Conservation (phyloP, 2,888 invertebrate species). For the Acleris sparsana region DNA sequence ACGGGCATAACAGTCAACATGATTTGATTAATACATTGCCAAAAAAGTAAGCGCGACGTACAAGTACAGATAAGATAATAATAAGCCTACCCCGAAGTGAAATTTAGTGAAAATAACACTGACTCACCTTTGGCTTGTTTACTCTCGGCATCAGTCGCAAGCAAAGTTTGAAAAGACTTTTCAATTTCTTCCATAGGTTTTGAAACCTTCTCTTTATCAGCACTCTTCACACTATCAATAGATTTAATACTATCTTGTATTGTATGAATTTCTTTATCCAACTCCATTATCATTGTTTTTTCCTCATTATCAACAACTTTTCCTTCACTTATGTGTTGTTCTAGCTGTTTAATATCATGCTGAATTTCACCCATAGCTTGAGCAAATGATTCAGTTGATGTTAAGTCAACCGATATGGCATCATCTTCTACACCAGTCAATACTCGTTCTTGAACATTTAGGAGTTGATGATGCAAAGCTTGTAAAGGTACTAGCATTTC, state of each 20-base stretch:
- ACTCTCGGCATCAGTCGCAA: conserved; percentile 48
- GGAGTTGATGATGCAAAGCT: conserved; percentile 61
- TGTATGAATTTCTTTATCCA: conserved; percentile 64
- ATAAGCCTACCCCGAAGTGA: background rate
- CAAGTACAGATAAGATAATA: too few relatives aligned
- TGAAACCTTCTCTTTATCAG: conserved; percentile 49
- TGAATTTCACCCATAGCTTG: conserved; percentile 66
- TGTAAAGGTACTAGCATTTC: conserved; percentile 66
- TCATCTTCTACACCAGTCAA: conserved; percentile 57
- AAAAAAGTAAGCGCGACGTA: too few relatives aligned
- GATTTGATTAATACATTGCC: too few relatives aligned
- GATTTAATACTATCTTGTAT: conserved; percentile 63
- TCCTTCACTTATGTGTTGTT: conserved; percentile 54
- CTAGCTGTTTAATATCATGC: conserved; percentile 58
- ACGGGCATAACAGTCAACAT: too few relatives aligned
- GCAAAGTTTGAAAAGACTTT: conserved; percentile 53
- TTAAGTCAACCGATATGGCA: conserved; percentile 58
- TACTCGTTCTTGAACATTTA: conserved; percentile 63
- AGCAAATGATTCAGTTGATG: conserved; percentile 64
- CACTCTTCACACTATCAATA: conserved; percentile 53
- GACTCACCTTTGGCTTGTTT: conserved; percentile 59
- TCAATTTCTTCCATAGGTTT: conserved; percentile 62
- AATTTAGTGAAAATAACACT: conserved; percentile 10
- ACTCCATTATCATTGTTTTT: conserved; percentile 58
- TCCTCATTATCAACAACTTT: conserved; percentile 52